phyloP scores from a whole-genome alignment of 2,888 invertebrate genomes.

The Cephus rjabovi region DNA sequence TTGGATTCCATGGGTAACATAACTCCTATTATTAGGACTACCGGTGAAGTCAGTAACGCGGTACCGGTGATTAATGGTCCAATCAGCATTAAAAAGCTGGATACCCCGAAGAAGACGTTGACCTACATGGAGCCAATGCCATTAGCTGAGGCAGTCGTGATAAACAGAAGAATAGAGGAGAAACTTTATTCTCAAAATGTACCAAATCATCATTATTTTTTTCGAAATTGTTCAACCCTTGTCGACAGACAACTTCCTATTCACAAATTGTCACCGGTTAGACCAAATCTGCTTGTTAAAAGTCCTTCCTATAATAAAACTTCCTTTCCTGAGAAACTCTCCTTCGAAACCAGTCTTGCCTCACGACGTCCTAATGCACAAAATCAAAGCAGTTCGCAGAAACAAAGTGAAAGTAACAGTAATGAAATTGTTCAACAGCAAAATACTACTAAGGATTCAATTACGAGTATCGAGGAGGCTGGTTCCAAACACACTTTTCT shows the following conservation, averaged over 20 bases:
- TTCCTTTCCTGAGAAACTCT: constrained; percentile 8
- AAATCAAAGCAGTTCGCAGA: no score
- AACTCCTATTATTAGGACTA: constrained; percentile 55
- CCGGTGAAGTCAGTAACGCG: constrained; percentile 58
- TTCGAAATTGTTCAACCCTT: constrained; percentile 30
- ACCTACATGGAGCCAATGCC: constrained; percentile 60
- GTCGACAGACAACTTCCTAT: constrained; percentile 26
- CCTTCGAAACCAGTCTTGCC: neutral
- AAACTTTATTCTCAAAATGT: constrained; percentile 55
- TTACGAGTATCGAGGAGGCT: neutral
- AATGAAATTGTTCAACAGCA: no score
- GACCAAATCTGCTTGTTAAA: constrained; percentile 21
- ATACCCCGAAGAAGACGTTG: constrained; percentile 49
- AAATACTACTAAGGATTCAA: neutral
- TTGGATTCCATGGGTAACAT: constrained; percentile 55
- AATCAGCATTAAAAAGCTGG: constrained; percentile 51
- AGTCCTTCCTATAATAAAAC: neutral
- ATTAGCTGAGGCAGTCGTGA: constrained; percentile 54
- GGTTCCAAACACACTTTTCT: constrained; percentile 10
- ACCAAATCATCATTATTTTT: constrained; percentile 50
- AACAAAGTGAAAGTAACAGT: no score
- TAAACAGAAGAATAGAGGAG: constrained; percentile 60
- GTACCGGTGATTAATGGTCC: constrained; percentile 69
- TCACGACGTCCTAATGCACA: no score
- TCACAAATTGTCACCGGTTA: constrained; percentile 16